Conservation (phyloP, 2,888 invertebrate species). For the Rhopalosiphum nymphaeae region DNA sequence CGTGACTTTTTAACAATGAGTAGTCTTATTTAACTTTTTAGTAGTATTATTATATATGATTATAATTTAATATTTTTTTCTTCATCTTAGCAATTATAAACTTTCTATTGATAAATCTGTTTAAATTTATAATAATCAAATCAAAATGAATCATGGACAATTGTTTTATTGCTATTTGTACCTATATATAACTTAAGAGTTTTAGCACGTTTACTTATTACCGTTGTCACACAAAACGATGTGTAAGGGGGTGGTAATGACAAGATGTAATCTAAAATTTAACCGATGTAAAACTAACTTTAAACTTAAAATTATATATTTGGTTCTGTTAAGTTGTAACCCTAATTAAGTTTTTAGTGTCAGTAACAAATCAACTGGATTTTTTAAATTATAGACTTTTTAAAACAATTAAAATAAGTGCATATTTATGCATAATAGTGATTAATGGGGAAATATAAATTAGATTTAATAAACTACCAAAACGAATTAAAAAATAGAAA, state of each 20-base stretch:
- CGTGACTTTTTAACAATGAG: background rate
- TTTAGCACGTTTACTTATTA: background rate
- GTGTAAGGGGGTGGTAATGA: background rate
- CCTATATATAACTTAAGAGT: background rate
- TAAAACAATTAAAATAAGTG: background rate
- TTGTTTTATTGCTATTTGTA: background rate
- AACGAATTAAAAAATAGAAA: background rate
- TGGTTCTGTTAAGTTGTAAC: background rate
- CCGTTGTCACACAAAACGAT: background rate
- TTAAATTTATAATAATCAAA: background rate
- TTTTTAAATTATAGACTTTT: background rate
- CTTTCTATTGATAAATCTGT: background rate
- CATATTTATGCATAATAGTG: background rate
- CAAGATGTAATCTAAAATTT: conserved; percentile 33
- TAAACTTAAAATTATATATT: conserved; percentile 31
- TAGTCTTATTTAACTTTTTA: background rate
- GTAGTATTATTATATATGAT: background rate
- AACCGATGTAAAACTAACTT: conserved; percentile 14
- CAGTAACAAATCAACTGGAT: background rate
- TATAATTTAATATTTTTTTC: background rate
- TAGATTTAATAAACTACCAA: background rate
- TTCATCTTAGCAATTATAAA: background rate
- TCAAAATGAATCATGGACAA: background rate
- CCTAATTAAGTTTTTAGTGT: background rate
- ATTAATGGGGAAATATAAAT: background rate